Conservation (phyloP, 2,113 vertebrate genomes). For the Halcyon malimbica region DNA sequence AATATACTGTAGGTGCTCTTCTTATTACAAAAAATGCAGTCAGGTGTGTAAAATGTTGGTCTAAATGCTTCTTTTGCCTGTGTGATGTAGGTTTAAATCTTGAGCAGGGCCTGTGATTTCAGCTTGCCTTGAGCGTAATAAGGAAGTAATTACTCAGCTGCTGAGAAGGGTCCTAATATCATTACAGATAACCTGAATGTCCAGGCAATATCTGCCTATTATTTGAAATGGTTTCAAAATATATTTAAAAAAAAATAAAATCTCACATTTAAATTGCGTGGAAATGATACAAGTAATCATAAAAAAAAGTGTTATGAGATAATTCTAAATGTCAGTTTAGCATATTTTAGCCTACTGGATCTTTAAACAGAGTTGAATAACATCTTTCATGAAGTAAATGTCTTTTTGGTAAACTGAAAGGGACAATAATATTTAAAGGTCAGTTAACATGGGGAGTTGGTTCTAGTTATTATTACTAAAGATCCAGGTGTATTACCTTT, state of each 20-base stretch:
- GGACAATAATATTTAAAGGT: conserved; percentile 76
- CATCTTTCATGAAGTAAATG: conserved; percentile 71
- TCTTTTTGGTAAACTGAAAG: conserved; percentile 74
- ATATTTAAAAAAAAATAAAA: background rate
- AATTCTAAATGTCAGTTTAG: conserved; percentile 81
- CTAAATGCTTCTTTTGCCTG: conserved; percentile 21
- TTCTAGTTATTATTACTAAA: conserved; percentile 68
- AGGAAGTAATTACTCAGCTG: conserved; percentile 70
- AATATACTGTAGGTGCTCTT: background rate
- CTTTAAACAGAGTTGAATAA: conserved; percentile 69
- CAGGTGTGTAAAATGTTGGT: conserved; percentile 53
- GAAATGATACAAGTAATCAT: conserved; percentile 70
- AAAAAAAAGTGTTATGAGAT: conserved; percentile 64
- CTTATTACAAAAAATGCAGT: conserved; percentile 1
- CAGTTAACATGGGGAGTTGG: conserved; percentile 70
- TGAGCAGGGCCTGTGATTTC: conserved; percentile 55
- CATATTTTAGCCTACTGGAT: conserved; percentile 74
- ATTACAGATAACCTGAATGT: conserved; percentile 60
- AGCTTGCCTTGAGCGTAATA: conserved; percentile 47
- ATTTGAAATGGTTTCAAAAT: conserved; percentile 73
- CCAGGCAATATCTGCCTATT: conserved; percentile 55
- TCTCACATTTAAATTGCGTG: conserved; percentile 69
- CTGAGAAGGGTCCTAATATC: conserved; percentile 64
- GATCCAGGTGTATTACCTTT: conserved; percentile 65
- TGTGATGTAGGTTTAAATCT: conserved; percentile 48